Base-by-base conservation (phyloP, 2,113 vertebrate genomes). In the Melanerpes aurifrons region DNA sequence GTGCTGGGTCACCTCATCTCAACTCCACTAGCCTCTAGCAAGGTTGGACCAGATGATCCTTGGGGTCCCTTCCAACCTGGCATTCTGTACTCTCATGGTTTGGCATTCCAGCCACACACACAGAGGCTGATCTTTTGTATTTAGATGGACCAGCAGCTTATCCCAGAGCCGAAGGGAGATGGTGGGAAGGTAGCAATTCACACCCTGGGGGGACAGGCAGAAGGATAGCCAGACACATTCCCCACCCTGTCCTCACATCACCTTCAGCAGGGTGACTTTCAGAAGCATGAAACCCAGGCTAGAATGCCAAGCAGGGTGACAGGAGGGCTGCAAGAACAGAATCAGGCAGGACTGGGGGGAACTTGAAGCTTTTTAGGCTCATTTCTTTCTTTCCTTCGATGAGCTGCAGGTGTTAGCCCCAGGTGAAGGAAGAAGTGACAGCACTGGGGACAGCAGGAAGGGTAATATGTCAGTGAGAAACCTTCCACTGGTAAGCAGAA, bases 401-500 rank as follows among this genome's bases (percentile, higher is more conserved):
- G 3, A 86, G 82, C 40, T 47, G 72, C 3, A 31, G 53, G 72
- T 25, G 32, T 74, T 13, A 26, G n/a, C 59, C 73, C 54, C 15
- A 68, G 66, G 67, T 83, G 63, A 81, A 54, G 8, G 5, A 78
- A 68, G 66, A 87, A 68, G 35, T 5, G 4, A 31, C 5, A 3
- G 63, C 26, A 12, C 3, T 13, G 74, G 53, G 62, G 82, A 71
- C 8, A 10, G 37, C 5, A 92, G 94, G 72, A 47, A 76, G 76
- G 82, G 88, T 31, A 53, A 84, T 79, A 20, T 0, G 69, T 80
- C 92, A 71, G 31, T 25, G 74, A 92, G 93, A 91, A 85, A 86
- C 66, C 80, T 86, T 74, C 81, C 47, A 26, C 62, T 88, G 66
- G 93, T 69, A 64, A 95, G 95, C 91, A 92, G 90, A 96, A 96